Conservation (phyloP, 1,140 invertebrate species). For the Hirudo medicinalis region DNA sequence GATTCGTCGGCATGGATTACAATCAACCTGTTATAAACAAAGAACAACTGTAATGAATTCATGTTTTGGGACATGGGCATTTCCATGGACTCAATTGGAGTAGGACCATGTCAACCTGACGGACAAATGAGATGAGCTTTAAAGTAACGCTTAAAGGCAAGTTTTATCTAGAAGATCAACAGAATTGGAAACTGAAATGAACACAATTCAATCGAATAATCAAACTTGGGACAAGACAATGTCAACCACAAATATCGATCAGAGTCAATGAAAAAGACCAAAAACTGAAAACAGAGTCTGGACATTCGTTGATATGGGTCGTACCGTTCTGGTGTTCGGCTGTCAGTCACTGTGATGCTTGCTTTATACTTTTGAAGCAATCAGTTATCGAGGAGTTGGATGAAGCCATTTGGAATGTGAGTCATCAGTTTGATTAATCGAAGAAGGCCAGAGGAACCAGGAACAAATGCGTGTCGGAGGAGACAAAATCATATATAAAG, state of each 20-base stretch:
- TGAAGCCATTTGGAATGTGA: not conserved
- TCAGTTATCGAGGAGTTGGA: not conserved
- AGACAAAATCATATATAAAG: not conserved
- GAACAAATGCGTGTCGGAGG: not conserved
- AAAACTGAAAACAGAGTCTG: constrained; percentile 2
- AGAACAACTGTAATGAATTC: not conserved
- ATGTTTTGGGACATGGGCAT: not conserved
- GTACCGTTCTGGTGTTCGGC: constrained; percentile 17
- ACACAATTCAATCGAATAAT: not conserved
- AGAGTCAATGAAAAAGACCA: not conserved
- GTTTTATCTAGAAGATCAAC: not conserved
- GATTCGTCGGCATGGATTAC: not conserved
- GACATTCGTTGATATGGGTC: not conserved
- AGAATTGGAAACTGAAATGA: not conserved
- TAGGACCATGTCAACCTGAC: not conserved
- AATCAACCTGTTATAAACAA: not conserved
- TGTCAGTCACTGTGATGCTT: constrained; percentile 17
- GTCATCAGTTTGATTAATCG: not conserved
- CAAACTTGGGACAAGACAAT: not conserved
- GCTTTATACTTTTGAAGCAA: constrained; percentile 14
- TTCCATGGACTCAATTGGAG: not conserved
- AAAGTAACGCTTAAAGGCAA: constrained; percentile 2
- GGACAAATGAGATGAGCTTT: constrained; percentile 6
- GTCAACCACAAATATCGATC: not conserved
- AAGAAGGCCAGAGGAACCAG: constrained; percentile 5